Base-by-base conservation (phyloP, 1,140 invertebrate species). In the Calosoma granatense region DNA sequence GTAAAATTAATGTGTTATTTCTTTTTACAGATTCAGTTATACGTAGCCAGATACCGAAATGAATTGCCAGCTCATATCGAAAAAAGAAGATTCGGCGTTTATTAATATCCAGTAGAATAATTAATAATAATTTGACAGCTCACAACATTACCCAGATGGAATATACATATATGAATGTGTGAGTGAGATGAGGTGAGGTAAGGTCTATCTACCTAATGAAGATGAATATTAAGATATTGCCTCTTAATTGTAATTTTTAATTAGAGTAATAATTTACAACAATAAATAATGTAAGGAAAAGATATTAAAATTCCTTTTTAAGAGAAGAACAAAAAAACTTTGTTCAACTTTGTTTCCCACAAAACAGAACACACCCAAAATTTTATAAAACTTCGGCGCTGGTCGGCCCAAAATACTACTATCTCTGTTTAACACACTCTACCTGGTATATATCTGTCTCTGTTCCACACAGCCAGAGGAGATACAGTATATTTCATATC, bases 291-390 rank as follows among this genome's bases (percentile, higher is more conserved):
- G 26, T 6, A 30, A 4, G 14, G 26, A 30, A 30, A 30, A 4
- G 6, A 30, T 30, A 30, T 30, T 30, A 30, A 30, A 30, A 30
- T 30, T 14, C 14, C 26, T 30, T 30, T 30, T 30, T 6, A 6
- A 6, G 14, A 47, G 17, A 11, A 47, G 9, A 47, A 17, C 9
- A 47, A 47, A 47, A 47, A 47, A 47, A 47, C 4, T 11, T 4
- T 47, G 17, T 12, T 47, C 9, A 11, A 12, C 6, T 11, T 11
- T 17, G 15, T 9, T 47, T 47, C 41, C 17, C 41, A 47, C 41
- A 47, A 47, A 47, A 47, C n/a, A 3, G 41, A 11, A 47, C 41
- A 47, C 41, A 47, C 41, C 41, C 41, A 47, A 47, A 47, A 47
- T 47, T 9, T 4, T 47, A 9, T 47, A 17, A 47, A 47, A 47